Evolutionary conservation across 2,888 invertebrate genomes (phyloP).

Genomic region (Clostera curtula): DNA sequence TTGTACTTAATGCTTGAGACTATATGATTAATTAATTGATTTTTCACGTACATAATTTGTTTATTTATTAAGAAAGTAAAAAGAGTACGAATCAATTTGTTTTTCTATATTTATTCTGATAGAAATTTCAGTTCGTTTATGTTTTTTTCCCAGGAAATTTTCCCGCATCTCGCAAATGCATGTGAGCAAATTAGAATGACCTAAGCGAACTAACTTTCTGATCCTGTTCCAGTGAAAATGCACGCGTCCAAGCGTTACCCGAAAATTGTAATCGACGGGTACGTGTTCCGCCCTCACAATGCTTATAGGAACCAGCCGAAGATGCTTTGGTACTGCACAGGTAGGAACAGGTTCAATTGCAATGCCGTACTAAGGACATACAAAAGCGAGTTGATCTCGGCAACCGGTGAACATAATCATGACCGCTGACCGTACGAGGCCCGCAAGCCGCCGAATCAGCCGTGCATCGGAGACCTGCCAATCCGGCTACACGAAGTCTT

Average conservation of each 20-base stretch:
- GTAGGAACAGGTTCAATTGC: conserved; percentile 50
- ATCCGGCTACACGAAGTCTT: conserved; percentile 32
- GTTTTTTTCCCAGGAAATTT: too few relatives aligned
- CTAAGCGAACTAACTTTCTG: conserved; percentile 1
- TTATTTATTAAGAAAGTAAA: too few relatives aligned
- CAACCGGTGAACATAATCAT: conserved; percentile 51
- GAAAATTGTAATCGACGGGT: conserved; percentile 51
- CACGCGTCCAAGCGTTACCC: conserved; percentile 54
- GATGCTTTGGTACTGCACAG: conserved; percentile 61
- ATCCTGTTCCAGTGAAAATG: conserved; percentile 39
- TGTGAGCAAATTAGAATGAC: not conserved
- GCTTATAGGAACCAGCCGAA: conserved; percentile 59
- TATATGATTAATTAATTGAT: too few relatives aligned
- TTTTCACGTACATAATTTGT: too few relatives aligned
- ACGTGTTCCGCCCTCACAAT: conserved; percentile 59
- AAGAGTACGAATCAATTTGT: too few relatives aligned
- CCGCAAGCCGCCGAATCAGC: conserved; percentile 22
- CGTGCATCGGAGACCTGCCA: conserved; percentile 15
- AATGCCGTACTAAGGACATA: conserved; percentile 49
- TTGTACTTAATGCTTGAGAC: too few relatives aligned
- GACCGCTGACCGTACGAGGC: conserved; percentile 32
- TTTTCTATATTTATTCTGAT: too few relatives aligned
- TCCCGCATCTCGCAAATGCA: too few relatives aligned
- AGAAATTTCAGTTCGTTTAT: too few relatives aligned
- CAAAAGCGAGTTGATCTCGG: conserved; percentile 45